phyloP scores from a whole-genome alignment of 2,888 invertebrate genomes.

The Lycaena phlaeas region DNA sequence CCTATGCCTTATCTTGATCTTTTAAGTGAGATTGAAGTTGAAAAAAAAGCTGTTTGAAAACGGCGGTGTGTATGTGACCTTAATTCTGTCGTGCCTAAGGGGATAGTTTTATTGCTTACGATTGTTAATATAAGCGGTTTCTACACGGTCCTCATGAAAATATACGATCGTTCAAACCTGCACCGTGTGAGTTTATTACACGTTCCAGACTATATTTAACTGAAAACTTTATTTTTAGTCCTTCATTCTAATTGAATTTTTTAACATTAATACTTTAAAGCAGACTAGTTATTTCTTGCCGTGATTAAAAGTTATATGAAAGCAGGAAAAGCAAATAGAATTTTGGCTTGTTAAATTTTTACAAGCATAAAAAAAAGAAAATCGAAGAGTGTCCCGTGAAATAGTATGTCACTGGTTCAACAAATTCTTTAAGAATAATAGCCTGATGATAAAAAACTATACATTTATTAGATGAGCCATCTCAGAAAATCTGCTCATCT shows the following conservation, averaged over 20 bases:
- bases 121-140: conserved; percentile 31
- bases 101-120: conserved; percentile 32
- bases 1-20: too few relatives aligned
- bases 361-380: too few relatives aligned
- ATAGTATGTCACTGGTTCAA: too few relatives aligned
- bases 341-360: too few relatives aligned
- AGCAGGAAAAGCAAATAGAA: background rate
- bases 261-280: too few relatives aligned
- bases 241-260: background rate
- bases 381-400: too few relatives aligned
- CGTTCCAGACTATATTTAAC: background rate
- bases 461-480: too few relatives aligned
- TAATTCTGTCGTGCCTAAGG: conserved; percentile 14
- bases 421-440: too few relatives aligned
- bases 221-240: background rate
- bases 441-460: too few relatives aligned
- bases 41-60: background rate
- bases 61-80: background rate
- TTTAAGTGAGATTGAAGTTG: too few relatives aligned
- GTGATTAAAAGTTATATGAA: background rate
- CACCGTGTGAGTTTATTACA: background rate
- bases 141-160: conserved; percentile 28
- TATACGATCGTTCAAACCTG: conserved; percentile 15
- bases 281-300: background rate
- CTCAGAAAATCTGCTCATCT: too few relatives aligned